Conservation (phyloP, 2,888 invertebrate species). For the Trissonchulus sp. region DNA sequence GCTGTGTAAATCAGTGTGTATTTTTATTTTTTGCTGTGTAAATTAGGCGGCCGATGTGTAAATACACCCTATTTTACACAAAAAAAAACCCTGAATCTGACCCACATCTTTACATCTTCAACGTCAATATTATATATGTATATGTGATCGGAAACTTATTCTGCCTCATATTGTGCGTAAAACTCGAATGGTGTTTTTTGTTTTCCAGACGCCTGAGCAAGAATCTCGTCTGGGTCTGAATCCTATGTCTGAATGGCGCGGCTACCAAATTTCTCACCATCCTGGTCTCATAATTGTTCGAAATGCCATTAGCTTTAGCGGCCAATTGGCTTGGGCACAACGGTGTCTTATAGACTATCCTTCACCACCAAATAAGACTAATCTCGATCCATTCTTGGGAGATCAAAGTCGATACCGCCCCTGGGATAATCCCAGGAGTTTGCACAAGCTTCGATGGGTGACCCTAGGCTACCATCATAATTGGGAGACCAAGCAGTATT, state of each 20-base stretch:
- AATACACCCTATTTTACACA: no score
- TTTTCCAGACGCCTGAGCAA: background rate
- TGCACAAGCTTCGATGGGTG: conserved; percentile 73
- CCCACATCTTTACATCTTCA: no score
- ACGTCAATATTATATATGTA: no score
- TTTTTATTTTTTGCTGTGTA: no score
- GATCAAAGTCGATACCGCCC: background rate
- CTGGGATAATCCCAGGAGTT: background rate
- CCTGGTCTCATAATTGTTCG: conserved; percentile 47
- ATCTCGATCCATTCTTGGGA: conserved; percentile 46
- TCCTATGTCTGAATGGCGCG: background rate
- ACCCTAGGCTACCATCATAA: conserved; percentile 96
- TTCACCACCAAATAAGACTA: conserved; percentile 52
- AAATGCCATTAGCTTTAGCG: conserved; percentile 49
- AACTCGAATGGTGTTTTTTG: background rate
- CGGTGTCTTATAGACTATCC: conserved; percentile 52
- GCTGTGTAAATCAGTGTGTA: no score
- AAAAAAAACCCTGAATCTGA: no score
- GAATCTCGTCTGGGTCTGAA: background rate
- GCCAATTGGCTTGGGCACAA: conserved; percentile 52
- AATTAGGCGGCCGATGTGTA: no score
- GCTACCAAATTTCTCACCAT: background rate
- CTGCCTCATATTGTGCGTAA: no score
- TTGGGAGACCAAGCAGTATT: conserved; percentile 82
- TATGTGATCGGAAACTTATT: no score